Evolutionary conservation across 2,797 vertebrate species (phyloP).

Genomic region (Sarcophilus harrisii): DNA sequence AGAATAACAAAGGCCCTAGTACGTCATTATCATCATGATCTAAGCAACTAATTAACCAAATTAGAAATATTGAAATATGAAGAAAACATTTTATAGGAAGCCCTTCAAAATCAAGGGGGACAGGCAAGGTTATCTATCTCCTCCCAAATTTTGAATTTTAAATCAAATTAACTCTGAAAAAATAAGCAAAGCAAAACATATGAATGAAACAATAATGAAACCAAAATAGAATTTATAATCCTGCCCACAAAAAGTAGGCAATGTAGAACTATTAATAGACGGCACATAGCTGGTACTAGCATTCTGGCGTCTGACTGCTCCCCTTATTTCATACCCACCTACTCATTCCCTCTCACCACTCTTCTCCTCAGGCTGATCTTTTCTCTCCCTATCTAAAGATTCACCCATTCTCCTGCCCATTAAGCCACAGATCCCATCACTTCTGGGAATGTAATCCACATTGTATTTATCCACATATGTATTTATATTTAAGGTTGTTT

Average conservation of each 20-base stretch:
- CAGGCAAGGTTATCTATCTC: background rate
- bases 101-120: background rate
- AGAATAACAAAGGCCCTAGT: background rate
- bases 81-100: background rate
- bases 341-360: conserved; percentile 13
- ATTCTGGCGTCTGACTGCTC: conserved; percentile 54
- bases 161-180: background rate
- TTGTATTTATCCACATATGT: too few relatives aligned
- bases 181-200: conserved; percentile 38
- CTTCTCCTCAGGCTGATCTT: background rate
- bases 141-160: background rate
- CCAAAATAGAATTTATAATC: conserved; percentile 18
- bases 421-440: background rate
- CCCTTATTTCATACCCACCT: conserved; percentile 43
- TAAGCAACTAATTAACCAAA: background rate
- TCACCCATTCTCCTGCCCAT: background rate
- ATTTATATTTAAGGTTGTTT: background rate
- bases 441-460: accelerated
- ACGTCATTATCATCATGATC: background rate
- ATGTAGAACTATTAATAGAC: conserved; percentile 59
- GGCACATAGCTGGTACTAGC: conserved; percentile 25
- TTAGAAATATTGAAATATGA: background rate
- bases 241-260: conserved; percentile 26
- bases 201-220: conserved; percentile 5
- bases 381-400: background rate